Base-by-base conservation (phyloP, 2,888 invertebrate genomes). In the Polyommatus icarus region DNA sequence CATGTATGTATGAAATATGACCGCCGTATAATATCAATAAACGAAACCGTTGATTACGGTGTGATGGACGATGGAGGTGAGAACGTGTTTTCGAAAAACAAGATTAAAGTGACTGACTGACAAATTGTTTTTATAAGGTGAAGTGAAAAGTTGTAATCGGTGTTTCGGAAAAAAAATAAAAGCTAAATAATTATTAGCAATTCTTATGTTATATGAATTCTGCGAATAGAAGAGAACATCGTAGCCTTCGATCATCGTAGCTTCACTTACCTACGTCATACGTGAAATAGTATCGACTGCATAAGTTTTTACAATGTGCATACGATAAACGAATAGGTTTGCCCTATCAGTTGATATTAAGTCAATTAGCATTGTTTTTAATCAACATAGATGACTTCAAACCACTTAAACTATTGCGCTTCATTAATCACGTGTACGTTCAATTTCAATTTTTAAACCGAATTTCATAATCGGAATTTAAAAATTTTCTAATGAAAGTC, bases 1-100 rank as follows among this genome's bases (percentile, higher is more conserved):
- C 91, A 89, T 84, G 83, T 81, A 82, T 78, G 83, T 87, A 88
- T 90, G 89, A 91, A 89, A 89, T 90, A 90, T 87, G 89, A 89
- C 88, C 87, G 84, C 84, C 75, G 85, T 86, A 86, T 87, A 84
- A 85, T 88, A 85, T 87, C 89, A 88, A 88, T 87, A 67, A 67
- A 67, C 67, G 15, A 29, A 67, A 67, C 67, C 67, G 67, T 67
- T 67, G 67, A 32, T 67, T 67, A 67, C 29, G 15, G 3, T 15
- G 67, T 67, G 29, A 67, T 67, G 12, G 67, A 67, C 67, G 67
- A 67, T 67, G 29, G 67, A 67, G 67, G 67, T 67, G 67, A 67
- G 67, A 67, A 67, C 67, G 29, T 67, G 67, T 67, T 67, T 29
- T 67, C 67, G 29, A 32, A 67, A 67, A 67, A 67, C 67, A 32